These are phyloP conservation scores for Pseudomugil gertrudae DNA, from an alignment of 2,797 vertebrate species.

Conservation along the genomic window DNA sequence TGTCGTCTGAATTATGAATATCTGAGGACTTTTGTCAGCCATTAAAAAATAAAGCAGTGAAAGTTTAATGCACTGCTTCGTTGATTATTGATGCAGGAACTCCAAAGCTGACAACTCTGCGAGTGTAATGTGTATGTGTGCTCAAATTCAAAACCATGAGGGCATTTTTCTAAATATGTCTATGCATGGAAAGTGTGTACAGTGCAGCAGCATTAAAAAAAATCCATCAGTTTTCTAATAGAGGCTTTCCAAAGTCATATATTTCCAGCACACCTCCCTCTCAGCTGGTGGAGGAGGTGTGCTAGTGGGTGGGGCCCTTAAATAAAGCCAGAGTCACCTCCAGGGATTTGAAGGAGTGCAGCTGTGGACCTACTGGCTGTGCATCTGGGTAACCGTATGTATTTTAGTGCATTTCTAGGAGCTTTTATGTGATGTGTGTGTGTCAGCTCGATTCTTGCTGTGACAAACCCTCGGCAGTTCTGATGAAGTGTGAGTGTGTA, in stretches of 20 bases:
- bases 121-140: conserved; percentile 35
- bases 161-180: neutral
- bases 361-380: conserved; percentile 47
- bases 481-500: conserved; percentile 31
- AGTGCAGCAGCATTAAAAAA: neutral
- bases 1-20: conserved; percentile 84
- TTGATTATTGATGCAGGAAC: conserved; percentile 77
- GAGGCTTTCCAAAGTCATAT: neutral
- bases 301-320: conserved; percentile 45
- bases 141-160: conserved; percentile 15
- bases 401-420: conserved; percentile 20
- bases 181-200: conserved; percentile 4
- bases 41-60: conserved; percentile 83
- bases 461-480: conserved; percentile 44
- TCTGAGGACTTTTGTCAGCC: conserved; percentile 80
- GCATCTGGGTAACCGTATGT: conserved; percentile 56
- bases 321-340: conserved; percentile 32
- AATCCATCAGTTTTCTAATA: neutral
- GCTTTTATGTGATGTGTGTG: conserved; percentile 30
- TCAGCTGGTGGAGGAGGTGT: conserved; percentile 22
- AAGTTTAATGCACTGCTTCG: conserved; percentile 74
- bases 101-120: conserved; percentile 67
- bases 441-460: conserved; percentile 29
- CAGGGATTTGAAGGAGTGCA: conserved; percentile 39
- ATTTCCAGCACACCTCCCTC: neutral